Base-by-base conservation (phyloP, 2,113 vertebrate genomes). In the Syngnathus floridae region DNA sequence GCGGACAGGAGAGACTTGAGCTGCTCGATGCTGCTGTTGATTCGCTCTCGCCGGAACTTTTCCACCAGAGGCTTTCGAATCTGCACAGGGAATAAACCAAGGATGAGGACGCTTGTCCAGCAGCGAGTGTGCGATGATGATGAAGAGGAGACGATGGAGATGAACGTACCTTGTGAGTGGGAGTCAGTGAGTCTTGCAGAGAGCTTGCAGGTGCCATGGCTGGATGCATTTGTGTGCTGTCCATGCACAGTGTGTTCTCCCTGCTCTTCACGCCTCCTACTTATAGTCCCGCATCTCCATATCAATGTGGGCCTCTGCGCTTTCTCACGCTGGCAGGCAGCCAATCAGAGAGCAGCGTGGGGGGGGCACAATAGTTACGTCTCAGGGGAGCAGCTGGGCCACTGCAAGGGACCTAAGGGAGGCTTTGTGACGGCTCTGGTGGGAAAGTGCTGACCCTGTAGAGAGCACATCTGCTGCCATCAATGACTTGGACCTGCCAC, bases 41-140 rank as follows among this genome's bases (percentile, higher is more conserved):
- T 85, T 14, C 83, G 59, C 74, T 88, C 84, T 85, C 85, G 86
- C 65, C 79, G 82, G 54, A 87, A 66, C 75, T 88, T 90, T 68
- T 88, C 78, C 69, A 89, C 85, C 76, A 82, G 72, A 69, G 86
- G 86, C 58, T 86, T 86, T 75, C 80, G 84, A 41, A 84, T 56
- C 85, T 88, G 79, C 70, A 81, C 31, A 43, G 65, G 71, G 52
- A 78, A 58, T 8, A 78, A 55, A n/a, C 19, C 19, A 21, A 21
- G 48, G 48, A 21, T 21, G 48, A 51, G 43, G 43, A 46, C 43
- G 43, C 43, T 51, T 51, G 48, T 21, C 19, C 19, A 51, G 5
- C 13, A 46, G 40, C 14, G 43, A 46, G 7, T 41, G 3, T 5
- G 43, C 7, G 7, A 51, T 19, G 0, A 56, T 12, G 1, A 58